phyloP scores from a whole-genome alignment of 1,140 invertebrate species.

The Brachionus rotundiformis region DNA sequence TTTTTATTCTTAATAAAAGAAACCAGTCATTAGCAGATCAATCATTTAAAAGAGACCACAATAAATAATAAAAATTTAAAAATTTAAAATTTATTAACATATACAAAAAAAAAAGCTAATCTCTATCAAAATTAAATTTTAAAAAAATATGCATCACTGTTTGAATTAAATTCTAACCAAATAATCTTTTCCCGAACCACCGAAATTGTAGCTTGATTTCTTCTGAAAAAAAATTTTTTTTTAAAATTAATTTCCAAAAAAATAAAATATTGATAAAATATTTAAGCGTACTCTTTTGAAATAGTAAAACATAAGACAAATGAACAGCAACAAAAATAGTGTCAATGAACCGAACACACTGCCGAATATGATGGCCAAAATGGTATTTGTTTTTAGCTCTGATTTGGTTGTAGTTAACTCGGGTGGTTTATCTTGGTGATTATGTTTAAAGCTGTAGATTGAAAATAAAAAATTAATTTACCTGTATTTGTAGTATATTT shows the following conservation, averaged over 20 bases:
- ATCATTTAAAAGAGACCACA: background rate
- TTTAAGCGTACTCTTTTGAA: background rate
- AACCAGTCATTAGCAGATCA: background rate
- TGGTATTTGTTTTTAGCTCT: constrained; percentile 8
- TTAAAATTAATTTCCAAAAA: background rate
- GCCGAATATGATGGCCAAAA: background rate
- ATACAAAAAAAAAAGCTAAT: constrained; percentile 11
- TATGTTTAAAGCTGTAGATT: too few species aligned
- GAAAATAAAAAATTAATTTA: background rate
- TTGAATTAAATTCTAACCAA: constrained; percentile 39
- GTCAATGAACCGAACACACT: constrained; percentile 1
- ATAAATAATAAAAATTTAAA: background rate
- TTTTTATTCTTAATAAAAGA: background rate
- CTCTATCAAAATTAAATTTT: background rate
- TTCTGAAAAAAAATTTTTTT: background rate
- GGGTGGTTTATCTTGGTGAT: background rate
- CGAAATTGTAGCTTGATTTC: background rate
- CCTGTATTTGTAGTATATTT: constrained; percentile 7
- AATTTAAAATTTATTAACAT: background rate
- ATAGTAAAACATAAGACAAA: constrained; percentile 11
- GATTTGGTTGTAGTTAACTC: background rate
- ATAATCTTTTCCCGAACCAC: constrained; percentile 1
- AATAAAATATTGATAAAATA: background rate
- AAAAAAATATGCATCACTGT: background rate
- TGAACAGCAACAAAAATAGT: background rate